These are phyloP conservation scores for Elmis aenea DNA, from an alignment of 2,888 invertebrate species.

Conservation along the genomic window DNA sequence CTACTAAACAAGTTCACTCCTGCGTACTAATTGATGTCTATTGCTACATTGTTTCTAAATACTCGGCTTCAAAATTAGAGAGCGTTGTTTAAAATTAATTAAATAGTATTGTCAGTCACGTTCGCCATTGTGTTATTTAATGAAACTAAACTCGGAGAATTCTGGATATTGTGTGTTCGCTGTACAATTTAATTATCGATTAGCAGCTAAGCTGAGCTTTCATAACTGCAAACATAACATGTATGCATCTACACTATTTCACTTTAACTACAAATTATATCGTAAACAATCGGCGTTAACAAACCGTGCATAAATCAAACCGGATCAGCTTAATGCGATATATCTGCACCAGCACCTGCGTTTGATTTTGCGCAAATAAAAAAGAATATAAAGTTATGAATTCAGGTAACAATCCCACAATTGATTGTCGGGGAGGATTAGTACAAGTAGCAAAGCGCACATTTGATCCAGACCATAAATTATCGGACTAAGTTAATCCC, in stretches of 20 bases:
- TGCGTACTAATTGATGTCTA: constrained; percentile 48
- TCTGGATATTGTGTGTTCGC: constrained; percentile 17
- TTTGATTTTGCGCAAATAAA: constrained; percentile 38
- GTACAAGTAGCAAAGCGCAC: constrained; percentile 35
- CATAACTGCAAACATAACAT: constrained; percentile 13
- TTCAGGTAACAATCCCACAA: constrained; percentile 47
- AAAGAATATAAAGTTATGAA: constrained; percentile 41
- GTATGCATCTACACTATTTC: constrained; percentile 15
- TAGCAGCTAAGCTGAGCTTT: constrained; percentile 17
- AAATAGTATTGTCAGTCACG: constrained; percentile 36
- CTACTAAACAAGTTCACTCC: constrained; percentile 47
- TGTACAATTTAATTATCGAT: constrained; percentile 20
- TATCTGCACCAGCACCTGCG: constrained; percentile 36
- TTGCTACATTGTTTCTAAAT: constrained; percentile 47
- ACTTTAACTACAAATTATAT: constrained; percentile 26
- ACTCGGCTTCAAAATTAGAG: constrained; percentile 26
- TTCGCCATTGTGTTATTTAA: constrained; percentile 17
- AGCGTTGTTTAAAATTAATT: constrained; percentile 40
- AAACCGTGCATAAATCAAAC: constrained; percentile 31
- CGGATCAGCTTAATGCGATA: constrained; percentile 31
- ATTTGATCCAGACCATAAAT: constrained; percentile 40
- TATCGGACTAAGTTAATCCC: constrained; percentile 45
- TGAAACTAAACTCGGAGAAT: constrained; percentile 20
- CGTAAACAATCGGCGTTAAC: constrained; percentile 33
- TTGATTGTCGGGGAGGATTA: constrained; percentile 47